phyloP scores from a whole-genome alignment of 2,113 vertebrate species.

The Oriolus oriolus region DNA sequence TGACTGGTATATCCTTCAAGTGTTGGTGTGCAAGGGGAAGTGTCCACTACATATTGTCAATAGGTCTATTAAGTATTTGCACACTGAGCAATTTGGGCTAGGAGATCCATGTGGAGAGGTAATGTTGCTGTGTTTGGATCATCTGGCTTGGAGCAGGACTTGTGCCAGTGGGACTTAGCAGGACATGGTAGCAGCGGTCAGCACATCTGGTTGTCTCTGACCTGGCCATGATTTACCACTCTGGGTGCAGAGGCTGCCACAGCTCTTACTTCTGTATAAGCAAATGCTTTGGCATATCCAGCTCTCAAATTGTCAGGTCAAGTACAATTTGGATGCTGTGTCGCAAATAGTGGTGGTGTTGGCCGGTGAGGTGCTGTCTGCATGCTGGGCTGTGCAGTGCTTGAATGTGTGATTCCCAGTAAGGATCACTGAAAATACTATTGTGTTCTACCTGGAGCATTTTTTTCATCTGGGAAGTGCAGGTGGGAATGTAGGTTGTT shows the following conservation, averaged over 20 bases:
- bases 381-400: not conserved
- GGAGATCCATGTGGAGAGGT: not conserved
- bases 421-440: not conserved
- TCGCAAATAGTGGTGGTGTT: not conserved
- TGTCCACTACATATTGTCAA: not conserved
- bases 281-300: not conserved
- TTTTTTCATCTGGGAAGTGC: not conserved
- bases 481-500: not conserved
- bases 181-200: fast-evolving
- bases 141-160: not conserved
- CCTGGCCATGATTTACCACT: not conserved
- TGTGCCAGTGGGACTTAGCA: not conserved
- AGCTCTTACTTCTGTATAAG: not conserved
- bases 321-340: not conserved
- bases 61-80: not conserved
- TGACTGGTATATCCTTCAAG: not conserved
- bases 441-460: not conserved
- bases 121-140: not conserved
- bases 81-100: not conserved
- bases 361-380: not conserved
- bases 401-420: not conserved
- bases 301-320: not conserved
- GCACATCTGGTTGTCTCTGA: not conserved
- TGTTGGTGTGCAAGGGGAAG: not conserved
- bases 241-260: not conserved